These are phyloP conservation scores for Etheostoma spectabile DNA, from an alignment of 2,113 vertebrate genomes.

Conservation along the genomic window DNA sequence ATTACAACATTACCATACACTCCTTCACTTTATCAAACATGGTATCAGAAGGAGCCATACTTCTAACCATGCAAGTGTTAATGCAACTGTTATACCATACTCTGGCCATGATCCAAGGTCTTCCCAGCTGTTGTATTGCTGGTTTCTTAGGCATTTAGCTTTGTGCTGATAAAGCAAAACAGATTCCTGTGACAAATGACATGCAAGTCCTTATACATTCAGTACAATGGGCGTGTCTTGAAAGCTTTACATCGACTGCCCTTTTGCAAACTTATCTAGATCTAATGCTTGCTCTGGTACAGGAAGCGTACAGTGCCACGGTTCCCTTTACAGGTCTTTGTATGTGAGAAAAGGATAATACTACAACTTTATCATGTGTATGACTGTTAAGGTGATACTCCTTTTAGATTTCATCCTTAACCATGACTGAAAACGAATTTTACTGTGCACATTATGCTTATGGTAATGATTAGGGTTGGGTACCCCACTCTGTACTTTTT, in stretches of 20 bases:
- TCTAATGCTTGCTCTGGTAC: not conserved
- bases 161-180: slow-evolving; percentile 21
- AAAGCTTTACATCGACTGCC: slow-evolving; percentile 9
- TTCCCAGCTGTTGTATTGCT: slow-evolving; percentile 14
- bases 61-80: not conserved
- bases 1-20: not conserved
- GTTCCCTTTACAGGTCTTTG: not conserved
- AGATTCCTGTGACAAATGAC: slow-evolving; percentile 71
- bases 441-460: not conserved
- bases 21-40: not conserved
- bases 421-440: no score
- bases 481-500: no score
- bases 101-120: slow-evolving; percentile 20
- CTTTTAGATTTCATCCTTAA: no score
- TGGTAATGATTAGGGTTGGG: no score
- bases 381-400: no score
- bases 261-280: slow-evolving; percentile 24
- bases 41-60: not conserved
- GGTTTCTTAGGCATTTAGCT: slow-evolving; percentile 41
- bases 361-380: not conserved
- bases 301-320: not conserved
- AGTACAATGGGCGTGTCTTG: slow-evolving; percentile 55
- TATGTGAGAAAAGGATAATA: not conserved
- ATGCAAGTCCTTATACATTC: slow-evolving; percentile 62
- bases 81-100: slow-evolving; percentile 4